Base-by-base conservation (phyloP, 2,888 invertebrate genomes). In the Portevinia maculata region DNA sequence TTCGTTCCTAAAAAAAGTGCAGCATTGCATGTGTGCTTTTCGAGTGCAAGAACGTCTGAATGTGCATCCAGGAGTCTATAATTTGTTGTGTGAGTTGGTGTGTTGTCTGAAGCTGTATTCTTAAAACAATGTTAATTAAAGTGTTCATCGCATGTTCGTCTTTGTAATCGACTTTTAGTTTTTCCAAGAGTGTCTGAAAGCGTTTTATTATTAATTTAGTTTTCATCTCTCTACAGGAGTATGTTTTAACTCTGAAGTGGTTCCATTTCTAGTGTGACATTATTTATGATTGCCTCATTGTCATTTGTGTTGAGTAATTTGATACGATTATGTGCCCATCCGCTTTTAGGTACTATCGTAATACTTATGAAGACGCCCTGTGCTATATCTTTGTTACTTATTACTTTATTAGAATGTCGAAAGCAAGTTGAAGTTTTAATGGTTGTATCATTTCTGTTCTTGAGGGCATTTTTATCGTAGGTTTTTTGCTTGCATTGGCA, bases 401-500 rank as follows among this genome's bases (percentile, higher is more conserved):
- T n/a, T n/a, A n/a, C n/a, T 21, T 46, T 6, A 46, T 19, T 8
- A 46, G 15, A 15, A 24, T 46, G 46, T 46, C 46, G 5, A n/a
- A n/a, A 11, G 8, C 13, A 5, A 46, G 11, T n/a, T 46, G 21
- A 11, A 46, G 9, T 46, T 21, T 46, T 46, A 46, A 24, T 24
- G 46, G 24, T 19, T 46, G 46, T n/a, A 46, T 46, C 21, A 46
- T 46, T 46, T 46, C 46, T 24, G 46, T 46, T 46, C 24, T 46
- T 46, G 24, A 9, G 6, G 24, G 19, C 13, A 46, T 21, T 46
- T 46, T 46, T 15, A 46, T 46, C 24, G 21, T n/a, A 3, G 24
- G 46, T n/a, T 32, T 53, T 53, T 53, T 32, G 53, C 4, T 53
- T 53, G 53, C 53, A 53, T 53, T 53, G 34, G 17, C 53, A 53